Percentiles rank a stretch among this genome's conserved stretches.
Conservation (phyloP, 2,797 vertebrate genomes). For the Epinephelus malabaricus region DNA sequence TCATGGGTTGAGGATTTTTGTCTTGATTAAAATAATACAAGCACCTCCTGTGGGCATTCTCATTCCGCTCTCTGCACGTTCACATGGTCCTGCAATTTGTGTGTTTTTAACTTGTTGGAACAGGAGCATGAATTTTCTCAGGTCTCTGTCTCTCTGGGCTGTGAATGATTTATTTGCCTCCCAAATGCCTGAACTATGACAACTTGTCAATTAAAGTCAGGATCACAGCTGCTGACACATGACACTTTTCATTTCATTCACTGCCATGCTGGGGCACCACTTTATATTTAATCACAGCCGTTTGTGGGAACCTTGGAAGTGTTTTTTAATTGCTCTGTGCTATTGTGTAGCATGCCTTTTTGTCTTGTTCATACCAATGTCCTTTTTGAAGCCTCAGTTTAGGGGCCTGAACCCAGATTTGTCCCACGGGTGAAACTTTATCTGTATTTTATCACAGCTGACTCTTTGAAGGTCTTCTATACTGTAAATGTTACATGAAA, state of each 20-base stretch:
- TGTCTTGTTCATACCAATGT: constrained; percentile 20
- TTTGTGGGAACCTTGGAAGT: constrained; percentile 58
- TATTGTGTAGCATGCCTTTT: constrained; percentile 33
- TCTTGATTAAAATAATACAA: constrained; percentile 25
- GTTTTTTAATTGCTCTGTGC: constrained; percentile 48
- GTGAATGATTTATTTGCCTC: constrained; percentile 80
- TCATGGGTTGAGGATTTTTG: not conserved
- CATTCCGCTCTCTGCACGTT: constrained; percentile 27
- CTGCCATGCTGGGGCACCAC: constrained; percentile 62
- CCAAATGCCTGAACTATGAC: constrained; percentile 76
- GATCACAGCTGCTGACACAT: constrained; percentile 80
- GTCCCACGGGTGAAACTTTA: constrained; percentile 31
- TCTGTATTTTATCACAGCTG: constrained; percentile 43
- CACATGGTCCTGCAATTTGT: constrained; percentile 27
- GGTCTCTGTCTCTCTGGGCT: constrained; percentile 67
- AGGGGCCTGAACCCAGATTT: constrained; percentile 17
- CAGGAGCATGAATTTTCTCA: constrained; percentile 57
- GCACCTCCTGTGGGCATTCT: constrained; percentile 11
- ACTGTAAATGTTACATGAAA: constrained; percentile 30
- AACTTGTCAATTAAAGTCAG: constrained; percentile 86
- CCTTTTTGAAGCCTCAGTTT: constrained; percentile 48
- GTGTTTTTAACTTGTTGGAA: constrained; percentile 52
- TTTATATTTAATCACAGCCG: constrained; percentile 76
- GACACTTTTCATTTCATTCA: constrained; percentile 84
- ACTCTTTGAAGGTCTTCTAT: constrained; percentile 48